Conservation (phyloP, 2,113 vertebrate genomes). For the Calypte anna region DNA sequence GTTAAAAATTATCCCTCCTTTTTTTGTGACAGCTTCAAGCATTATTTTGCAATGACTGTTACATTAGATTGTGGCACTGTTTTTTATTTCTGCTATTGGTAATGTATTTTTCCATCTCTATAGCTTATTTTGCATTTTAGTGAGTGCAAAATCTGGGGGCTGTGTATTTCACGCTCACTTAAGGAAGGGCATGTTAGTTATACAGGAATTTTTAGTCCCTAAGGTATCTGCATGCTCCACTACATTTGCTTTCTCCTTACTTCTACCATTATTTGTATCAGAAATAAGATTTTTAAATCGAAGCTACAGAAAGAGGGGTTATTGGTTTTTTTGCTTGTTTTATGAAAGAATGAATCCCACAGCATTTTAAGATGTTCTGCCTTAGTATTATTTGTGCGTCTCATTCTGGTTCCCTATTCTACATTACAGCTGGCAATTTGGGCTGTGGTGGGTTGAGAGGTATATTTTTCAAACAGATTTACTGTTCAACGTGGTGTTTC, state of each 20-base stretch:
- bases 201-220: background rate
- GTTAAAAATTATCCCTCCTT: conserved; percentile 8
- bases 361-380: background rate
- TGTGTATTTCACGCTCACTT: background rate
- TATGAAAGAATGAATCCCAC: background rate
- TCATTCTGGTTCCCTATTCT: background rate
- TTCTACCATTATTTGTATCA: background rate
- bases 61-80: background rate
- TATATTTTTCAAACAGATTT: background rate
- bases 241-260: background rate
- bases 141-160: background rate
- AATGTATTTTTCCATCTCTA: background rate
- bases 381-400: background rate
- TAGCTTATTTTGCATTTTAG: background rate
- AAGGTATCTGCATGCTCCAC: background rate
- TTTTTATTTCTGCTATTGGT: background rate
- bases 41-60: background rate
- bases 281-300: background rate
- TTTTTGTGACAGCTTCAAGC: background rate
- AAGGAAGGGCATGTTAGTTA: background rate
- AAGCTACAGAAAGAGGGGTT: background rate
- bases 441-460: background rate
- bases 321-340: background rate
- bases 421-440: background rate
- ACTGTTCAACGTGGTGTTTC: background rate